Conservation (phyloP, 2,888 invertebrate genomes). For the Dynastes grantii region DNA sequence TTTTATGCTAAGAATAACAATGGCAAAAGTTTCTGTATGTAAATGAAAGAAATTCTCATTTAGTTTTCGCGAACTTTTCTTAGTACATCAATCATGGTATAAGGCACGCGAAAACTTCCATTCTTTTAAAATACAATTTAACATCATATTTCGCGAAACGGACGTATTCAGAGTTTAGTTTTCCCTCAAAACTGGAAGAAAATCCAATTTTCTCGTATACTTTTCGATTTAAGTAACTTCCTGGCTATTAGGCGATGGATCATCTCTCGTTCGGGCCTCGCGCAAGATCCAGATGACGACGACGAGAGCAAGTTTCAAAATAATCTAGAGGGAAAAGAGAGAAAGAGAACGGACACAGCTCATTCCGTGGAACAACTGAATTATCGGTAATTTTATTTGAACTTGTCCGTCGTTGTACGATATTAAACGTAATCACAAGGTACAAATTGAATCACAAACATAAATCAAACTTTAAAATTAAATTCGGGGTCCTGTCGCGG, state of each 20-base stretch:
- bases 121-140: conserved; percentile 36
- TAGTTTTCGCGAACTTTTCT: conserved; percentile 24
- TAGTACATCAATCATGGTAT: conserved; percentile 33
- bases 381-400: conserved; percentile 54
- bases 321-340: conserved; percentile 44
- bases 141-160: conserved; percentile 34
- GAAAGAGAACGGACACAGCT: conserved; percentile 18
- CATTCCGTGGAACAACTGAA: conserved; percentile 46
- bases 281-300: conserved; percentile 1
- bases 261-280: conserved; percentile 16
- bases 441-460: conserved; percentile 58
- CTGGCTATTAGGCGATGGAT: conserved; percentile 42
- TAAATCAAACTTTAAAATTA: conserved; percentile 58
- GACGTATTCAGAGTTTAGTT: conserved; percentile 34
- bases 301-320: conserved; percentile 43
- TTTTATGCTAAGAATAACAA: neutral
- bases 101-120: conserved; percentile 29
- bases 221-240: conserved; percentile 46
- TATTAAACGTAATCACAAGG: conserved; percentile 56
- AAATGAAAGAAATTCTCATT: conserved; percentile 19
- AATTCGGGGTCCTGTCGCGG: conserved; percentile 51
- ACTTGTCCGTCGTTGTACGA: conserved; percentile 49
- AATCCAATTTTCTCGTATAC: conserved; percentile 45
- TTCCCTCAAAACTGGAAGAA: conserved; percentile 30
- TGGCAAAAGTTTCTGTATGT: neutral